Percentiles rank a stretch among this genome's conserved stretches.
These are phyloP conservation scores for Brachystomella parvula DNA, from an alignment of 1,140 invertebrate genomes.

Conservation along the genomic window DNA sequence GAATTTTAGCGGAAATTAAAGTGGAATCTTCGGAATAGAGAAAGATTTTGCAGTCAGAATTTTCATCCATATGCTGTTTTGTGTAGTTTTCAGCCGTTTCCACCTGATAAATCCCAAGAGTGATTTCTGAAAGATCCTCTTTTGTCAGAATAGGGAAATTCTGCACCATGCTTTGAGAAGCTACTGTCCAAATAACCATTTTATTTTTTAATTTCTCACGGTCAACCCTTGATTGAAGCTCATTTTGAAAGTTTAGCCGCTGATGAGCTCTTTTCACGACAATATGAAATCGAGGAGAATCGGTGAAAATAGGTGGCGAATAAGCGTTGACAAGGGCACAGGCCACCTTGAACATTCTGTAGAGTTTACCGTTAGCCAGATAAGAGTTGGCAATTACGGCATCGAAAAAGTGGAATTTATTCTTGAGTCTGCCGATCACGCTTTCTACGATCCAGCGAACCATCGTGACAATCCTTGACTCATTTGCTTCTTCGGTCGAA, in stretches of 20 bases:
- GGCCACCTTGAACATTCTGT: not conserved
- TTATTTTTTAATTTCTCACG: not conserved
- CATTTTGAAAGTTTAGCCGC: not conserved
- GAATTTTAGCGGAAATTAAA: not conserved
- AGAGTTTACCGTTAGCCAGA: not conserved
- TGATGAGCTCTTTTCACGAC: not conserved
- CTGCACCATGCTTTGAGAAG: not conserved
- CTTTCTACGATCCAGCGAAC: constrained; percentile 5
- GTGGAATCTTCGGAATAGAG: not conserved
- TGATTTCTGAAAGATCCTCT: not conserved
- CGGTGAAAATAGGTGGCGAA: not conserved
- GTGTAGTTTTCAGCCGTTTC: not conserved
- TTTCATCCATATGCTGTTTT: not conserved
- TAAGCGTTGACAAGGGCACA: constrained; percentile 10
- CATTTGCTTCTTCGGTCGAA: not conserved
- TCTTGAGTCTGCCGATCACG: not conserved
- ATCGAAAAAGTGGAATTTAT: constrained; percentile 10
- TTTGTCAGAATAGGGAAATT: not conserved
- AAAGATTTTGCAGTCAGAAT: not conserved
- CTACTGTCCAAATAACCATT: not conserved
- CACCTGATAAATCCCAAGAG: constrained; percentile 7
- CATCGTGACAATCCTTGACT: constrained; percentile 2
- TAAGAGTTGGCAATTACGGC: not conserved
- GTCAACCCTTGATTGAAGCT: not conserved
- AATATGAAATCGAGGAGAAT: not conserved